Evolutionary conservation across 53 echinoderm and acorn worm genomes (phyloP), one percentile per base, ranked within the genome.

Genomic region (Paracentrotus lividus): DNA sequence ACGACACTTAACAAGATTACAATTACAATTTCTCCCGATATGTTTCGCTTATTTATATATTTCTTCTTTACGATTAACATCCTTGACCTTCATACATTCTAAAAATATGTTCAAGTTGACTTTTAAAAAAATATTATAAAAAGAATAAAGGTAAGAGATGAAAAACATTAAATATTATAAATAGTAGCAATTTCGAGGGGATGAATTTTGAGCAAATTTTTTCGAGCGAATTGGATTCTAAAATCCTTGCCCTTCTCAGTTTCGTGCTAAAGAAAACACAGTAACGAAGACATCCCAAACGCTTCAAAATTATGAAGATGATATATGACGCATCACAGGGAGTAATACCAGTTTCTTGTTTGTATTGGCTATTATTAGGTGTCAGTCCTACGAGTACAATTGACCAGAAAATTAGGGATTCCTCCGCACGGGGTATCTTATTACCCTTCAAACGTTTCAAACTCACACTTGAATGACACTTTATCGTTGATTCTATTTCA

Each of bases 381-480:
- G 12, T 92, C 52, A 40, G 7, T 34, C 81, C 56, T 23, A 78
- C 18, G 42, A 21, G 54, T 24, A 40, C 26, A 92, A 78, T 92
- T 92, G 92, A 78, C 78, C 92, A 78, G 92, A 78, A 78, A 92
- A 92, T 92, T 92, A 57, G 26, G 38, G 59, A 92, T 92, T 92
- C 92, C 92, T 92, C 78, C 38, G 23, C 24, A 27, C 26, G 47
- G 47, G 47, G 47, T 81, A 81, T 81, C 47, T 45, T 54, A 29
- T 31, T 54, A 9, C 15, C 31, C 26, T 88, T 56, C 24, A 64
- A 10, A 47, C n/a, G 81, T 81, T 81, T 81, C 81, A 47, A 47
- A 81, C 24, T 81, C 81, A 47, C 81, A 81, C 44, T 81, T 81
- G 42, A 21, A 21, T 44, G 9, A 26, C 81, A n/a, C 10, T 15